These are phyloP conservation scores for Gonatopus flavifemur DNA, from an alignment of 1,140 invertebrate species.

Conservation along the genomic window DNA sequence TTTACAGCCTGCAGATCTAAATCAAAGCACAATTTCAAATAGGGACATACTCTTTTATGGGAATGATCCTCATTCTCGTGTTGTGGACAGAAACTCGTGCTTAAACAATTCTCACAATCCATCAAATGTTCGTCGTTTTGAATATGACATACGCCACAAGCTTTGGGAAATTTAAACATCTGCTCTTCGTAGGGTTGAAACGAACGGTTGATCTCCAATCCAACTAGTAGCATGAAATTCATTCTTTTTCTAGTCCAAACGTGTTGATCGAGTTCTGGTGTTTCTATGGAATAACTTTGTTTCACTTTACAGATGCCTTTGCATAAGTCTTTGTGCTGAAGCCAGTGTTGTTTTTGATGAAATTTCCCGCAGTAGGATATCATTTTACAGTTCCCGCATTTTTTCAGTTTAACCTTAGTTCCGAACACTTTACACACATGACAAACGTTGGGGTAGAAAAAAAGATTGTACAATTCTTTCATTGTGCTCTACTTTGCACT, in stretches of 20 bases:
- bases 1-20: constrained; percentile 26
- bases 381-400: constrained; percentile 43
- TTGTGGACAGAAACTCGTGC: constrained; percentile 33
- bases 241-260: constrained; percentile 34
- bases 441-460: constrained; percentile 41
- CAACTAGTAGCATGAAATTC: constrained; percentile 36
- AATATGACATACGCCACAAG: constrained; percentile 36
- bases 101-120: constrained; percentile 34
- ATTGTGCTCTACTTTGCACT: too few relatives aligned
- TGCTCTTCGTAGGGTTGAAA: constrained; percentile 35
- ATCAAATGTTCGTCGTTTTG: constrained; percentile 18
- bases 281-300: constrained; percentile 9
- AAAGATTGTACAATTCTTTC: not conserved
- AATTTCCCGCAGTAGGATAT: constrained; percentile 41
- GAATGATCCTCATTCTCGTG: constrained; percentile 21
- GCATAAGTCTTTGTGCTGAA: constrained; percentile 43
- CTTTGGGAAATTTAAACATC: constrained; percentile 41
- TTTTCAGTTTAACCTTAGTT: constrained; percentile 29
- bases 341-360: constrained; percentile 47
- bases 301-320: constrained; percentile 23
- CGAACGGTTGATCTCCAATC: constrained; percentile 25
- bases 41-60: constrained; percentile 28
- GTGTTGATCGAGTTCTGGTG: too few relatives aligned
- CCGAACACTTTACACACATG: constrained; percentile 40
- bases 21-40: constrained; percentile 26